Percentiles rank a stretch among this genome's conserved stretches.
phyloP scores from a whole-genome alignment of 1,140 invertebrate genomes.

The Cyrtorhinus lividipennis region DNA sequence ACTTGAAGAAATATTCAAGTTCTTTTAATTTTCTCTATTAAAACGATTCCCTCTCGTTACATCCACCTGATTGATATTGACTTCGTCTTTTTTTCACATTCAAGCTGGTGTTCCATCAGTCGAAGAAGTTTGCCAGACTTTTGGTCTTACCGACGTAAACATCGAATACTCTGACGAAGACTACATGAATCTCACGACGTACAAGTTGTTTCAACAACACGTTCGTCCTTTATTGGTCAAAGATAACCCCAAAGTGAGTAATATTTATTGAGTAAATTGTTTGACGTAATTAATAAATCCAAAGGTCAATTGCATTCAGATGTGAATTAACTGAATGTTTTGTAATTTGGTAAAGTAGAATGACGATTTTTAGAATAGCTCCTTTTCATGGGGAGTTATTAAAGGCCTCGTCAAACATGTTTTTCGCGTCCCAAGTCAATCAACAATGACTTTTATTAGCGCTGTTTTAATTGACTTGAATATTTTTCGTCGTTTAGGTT shows the following conservation, averaged over 20 bases:
- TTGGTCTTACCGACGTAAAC: slow-evolving; percentile 77
- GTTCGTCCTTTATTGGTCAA: slow-evolving; percentile 81
- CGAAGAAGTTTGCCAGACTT: slow-evolving; percentile 82
- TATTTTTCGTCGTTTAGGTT: slow-evolving; percentile 37
- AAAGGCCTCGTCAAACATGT: background rate
- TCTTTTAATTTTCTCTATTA: too few relatives aligned
- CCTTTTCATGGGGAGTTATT: background rate
- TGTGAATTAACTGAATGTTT: too few relatives aligned
- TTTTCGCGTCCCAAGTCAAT: background rate
- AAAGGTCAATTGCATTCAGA: too few relatives aligned
- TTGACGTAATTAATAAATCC: too few relatives aligned
- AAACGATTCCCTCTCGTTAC: too few relatives aligned
- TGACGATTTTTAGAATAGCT: background rate
- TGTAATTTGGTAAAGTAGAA: background rate
- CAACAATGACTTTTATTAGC: background rate
- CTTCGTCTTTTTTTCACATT: too few relatives aligned
- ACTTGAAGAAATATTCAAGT: too few relatives aligned
- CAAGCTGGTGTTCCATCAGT: slow-evolving; percentile 66
- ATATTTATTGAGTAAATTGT: too few relatives aligned
- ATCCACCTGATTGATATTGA: too few relatives aligned
- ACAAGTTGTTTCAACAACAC: slow-evolving; percentile 90
- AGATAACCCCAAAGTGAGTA: slow-evolving; percentile 79
- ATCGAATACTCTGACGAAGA: slow-evolving; percentile 87
- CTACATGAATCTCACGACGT: slow-evolving; percentile 81
- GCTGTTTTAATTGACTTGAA: too few relatives aligned